A percentile compares a stretch with the other conserved stretches of the same genome.
Conservation (phyloP, 2,113 vertebrate genomes). For the Electrona antarctica region DNA sequence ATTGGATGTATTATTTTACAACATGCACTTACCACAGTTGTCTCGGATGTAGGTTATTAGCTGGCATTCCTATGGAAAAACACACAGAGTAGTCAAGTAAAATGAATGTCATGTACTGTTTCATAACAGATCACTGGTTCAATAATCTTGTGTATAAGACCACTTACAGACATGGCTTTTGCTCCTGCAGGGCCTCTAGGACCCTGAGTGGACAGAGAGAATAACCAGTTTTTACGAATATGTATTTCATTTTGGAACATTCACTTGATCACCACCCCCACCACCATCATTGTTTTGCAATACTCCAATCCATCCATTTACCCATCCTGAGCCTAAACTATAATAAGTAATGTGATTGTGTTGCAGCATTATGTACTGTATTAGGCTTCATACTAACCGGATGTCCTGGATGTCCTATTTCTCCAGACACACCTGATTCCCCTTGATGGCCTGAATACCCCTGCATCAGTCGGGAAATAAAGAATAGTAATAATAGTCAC, state of each 20-base stretch:
- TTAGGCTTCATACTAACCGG: slow-evolving; percentile 65
- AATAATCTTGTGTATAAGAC: slow-evolving; percentile 1
- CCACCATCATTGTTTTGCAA: neutral
- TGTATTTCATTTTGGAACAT: too few species aligned
- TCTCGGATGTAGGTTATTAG: slow-evolving; percentile 81
- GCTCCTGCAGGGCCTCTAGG: slow-evolving; percentile 76
- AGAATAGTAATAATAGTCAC: neutral
- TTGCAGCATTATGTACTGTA: neutral
- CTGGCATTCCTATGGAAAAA: slow-evolving; percentile 82
- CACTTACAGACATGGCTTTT: slow-evolving; percentile 77
- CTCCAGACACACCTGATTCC: slow-evolving; percentile 75
- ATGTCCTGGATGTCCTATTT: slow-evolving; percentile 78
- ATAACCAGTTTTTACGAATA: neutral
- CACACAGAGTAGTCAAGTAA: neutral
- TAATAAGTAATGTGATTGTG: neutral
- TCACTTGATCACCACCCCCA: too few species aligned
- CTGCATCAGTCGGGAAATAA: slow-evolving; percentile 57
- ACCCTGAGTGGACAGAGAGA: slow-evolving; percentile 76
- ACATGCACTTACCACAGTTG: slow-evolving; percentile 85
- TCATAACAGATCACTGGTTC: neutral
- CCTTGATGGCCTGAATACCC: slow-evolving; percentile 81
- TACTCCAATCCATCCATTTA: neutral
- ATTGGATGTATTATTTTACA: neutral
- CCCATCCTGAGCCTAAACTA: too few species aligned
- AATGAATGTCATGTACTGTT: neutral